Base-by-base conservation (phyloP, 2,797 vertebrate genomes). In the Leontopithecus rosalia region DNA sequence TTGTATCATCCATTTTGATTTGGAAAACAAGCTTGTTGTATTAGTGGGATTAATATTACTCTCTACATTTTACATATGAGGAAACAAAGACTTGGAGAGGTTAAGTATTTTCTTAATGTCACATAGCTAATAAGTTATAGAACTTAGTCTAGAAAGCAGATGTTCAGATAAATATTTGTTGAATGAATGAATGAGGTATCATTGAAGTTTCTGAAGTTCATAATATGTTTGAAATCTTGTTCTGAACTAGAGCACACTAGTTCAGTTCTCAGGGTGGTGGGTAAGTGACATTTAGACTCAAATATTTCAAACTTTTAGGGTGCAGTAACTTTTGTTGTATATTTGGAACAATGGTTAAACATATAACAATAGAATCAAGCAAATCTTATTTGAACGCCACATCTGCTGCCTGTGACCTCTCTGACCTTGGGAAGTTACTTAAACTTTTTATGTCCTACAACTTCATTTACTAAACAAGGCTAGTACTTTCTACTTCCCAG, bases 101-200 rank as follows among this genome's bases (percentile, higher is more conserved):
- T 70, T 75, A 93, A 80, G 2, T 94, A 81, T 46, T 88, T 94
- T 13, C 58, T 91, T 67, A 57, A 50, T 93, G n/a, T 86, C 41
- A 43, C 30, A 57, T 19, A 90, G 26, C 72, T 76, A 90, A 76
- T 64, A 93, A 70, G 48, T 95, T 58, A 73, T 81, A 11, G 14
- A 70, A 94, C 13, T 80, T 88, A 72, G 28, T 76, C 46, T 88
- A 91, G 86, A 96, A 92, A 82, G 33, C 39, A 91, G 43, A 92
- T 61, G 39, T 33, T 84, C 17, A 90, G 30, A 55, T 52, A 88
- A 88, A 36, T 82, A 77, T 39, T 77, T 94, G 50, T 88, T 76
- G 39, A 39, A 24, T 76, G 17, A 72, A 64, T 88, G 72, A 79
- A 89, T 76, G 46, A 77, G 46, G 5, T 50, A 13, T 88, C 48